phyloP scores from a whole-genome alignment of 2,797 vertebrate genomes.

The Simalia tracyae region DNA sequence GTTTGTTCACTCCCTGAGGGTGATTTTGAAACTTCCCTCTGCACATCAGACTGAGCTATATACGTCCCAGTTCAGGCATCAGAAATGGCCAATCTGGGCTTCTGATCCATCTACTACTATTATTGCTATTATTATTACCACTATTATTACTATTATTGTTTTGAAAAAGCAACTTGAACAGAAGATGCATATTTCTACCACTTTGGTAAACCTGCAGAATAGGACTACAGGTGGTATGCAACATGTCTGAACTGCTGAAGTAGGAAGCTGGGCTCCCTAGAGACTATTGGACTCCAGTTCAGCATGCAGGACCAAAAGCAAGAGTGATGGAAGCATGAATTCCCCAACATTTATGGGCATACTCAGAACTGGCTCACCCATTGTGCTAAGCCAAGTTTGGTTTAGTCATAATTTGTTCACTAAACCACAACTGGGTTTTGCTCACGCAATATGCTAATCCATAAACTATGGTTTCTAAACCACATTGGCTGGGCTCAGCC shows the following conservation, averaged over 20 bases:
- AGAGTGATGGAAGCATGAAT: background rate
- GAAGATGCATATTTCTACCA: background rate
- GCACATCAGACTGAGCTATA: background rate
- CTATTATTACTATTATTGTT: background rate
- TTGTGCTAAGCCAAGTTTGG: background rate
- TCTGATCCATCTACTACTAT: background rate
- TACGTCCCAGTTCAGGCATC: background rate
- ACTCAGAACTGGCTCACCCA: background rate
- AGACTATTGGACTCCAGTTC: background rate
- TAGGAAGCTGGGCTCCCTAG: background rate
- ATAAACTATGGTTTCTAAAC: background rate
- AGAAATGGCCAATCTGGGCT: background rate
- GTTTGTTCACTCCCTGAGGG: background rate
- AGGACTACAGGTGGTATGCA: background rate
- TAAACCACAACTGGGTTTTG: background rate
- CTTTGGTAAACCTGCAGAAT: background rate
- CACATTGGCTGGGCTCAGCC: background rate
- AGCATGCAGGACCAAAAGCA: no score
- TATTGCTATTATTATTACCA: background rate
- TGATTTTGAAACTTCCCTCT: background rate
- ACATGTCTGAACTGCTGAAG: background rate
- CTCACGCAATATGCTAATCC: background rate
- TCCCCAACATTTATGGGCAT: background rate
- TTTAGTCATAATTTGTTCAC: background rate
- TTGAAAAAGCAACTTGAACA: background rate